Conservation (phyloP, 1,140 invertebrate genomes). For the Achroia grisella region DNA sequence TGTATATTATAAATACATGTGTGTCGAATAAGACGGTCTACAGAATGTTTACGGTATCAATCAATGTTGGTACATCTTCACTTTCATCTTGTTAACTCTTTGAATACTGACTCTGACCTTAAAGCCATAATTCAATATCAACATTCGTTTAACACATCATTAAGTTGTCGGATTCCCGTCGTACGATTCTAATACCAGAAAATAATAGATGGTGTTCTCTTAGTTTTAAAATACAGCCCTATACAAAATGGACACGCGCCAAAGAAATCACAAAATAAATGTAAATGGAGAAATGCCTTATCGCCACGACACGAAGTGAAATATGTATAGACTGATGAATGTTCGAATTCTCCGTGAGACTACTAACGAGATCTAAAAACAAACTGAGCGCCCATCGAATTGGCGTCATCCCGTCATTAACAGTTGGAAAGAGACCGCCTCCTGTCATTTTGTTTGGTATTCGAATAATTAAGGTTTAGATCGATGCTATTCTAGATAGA, state of each 20-base stretch:
- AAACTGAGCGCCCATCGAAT: slow-evolving; percentile 41
- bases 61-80: slow-evolving; percentile 22
- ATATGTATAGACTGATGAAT: slow-evolving; percentile 52
- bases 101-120: slow-evolving; percentile 15
- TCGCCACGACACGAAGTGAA: slow-evolving; percentile 39
- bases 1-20: slow-evolving; percentile 23
- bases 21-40: slow-evolving; percentile 12
- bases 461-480: slow-evolving; percentile 49
- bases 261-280: slow-evolving; percentile 32
- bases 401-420: slow-evolving; percentile 32
- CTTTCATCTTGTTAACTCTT: slow-evolving; percentile 15
- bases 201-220: slow-evolving; percentile 34
- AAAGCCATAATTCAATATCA: slow-evolving; percentile 15
- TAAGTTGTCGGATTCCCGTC: not conserved
- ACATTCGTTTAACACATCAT: slow-evolving; percentile 2
- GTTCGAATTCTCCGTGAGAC: slow-evolving; percentile 40
- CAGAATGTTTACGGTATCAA: slow-evolving; percentile 25
- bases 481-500: slow-evolving; percentile 46
- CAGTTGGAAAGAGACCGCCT: slow-evolving; percentile 38
- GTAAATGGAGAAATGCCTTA: slow-evolving; percentile 57
- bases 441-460: slow-evolving; percentile 39
- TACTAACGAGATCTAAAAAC: slow-evolving; percentile 59
- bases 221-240: slow-evolving; percentile 47
- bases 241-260: slow-evolving; percentile 15
- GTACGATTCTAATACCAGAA: not conserved